phyloP scores from a whole-genome alignment of 1,140 invertebrate genomes.

The Oscheius sp. region DNA sequence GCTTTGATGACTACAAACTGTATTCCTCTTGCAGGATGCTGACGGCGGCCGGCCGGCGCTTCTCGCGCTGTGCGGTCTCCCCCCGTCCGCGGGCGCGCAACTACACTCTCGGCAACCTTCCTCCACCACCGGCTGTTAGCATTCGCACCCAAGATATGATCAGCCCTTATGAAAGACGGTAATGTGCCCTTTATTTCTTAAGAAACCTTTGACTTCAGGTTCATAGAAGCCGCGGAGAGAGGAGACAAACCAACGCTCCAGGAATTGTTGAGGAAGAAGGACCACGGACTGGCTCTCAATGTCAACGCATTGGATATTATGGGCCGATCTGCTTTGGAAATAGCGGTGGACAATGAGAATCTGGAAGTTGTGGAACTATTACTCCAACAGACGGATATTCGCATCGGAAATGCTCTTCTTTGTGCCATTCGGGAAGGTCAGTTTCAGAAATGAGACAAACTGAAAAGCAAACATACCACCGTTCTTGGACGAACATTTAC shows the following conservation, averaged over 20 bases:
- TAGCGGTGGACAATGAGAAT: constrained; percentile 65
- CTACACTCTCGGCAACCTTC: constrained; percentile 34
- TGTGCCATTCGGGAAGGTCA: constrained; percentile 64
- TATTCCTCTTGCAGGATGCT: constrained; percentile 34
- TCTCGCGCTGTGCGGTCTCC: constrained; percentile 26
- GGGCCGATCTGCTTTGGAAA: constrained; percentile 67
- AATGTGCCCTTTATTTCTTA: neutral
- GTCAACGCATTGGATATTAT: constrained; percentile 68
- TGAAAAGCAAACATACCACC: no score
- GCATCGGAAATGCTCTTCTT: constrained; percentile 64
- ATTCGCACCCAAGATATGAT: constrained; percentile 45
- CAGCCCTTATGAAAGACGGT: constrained; percentile 61
- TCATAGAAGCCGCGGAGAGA: constrained; percentile 67
- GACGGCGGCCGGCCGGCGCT: constrained; percentile 17
- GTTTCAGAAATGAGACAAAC: no score
- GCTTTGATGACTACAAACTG: no score
- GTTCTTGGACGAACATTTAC: no score
- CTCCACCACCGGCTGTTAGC: constrained; percentile 40
- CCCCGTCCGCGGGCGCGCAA: constrained; percentile 36
- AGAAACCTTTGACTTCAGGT: constrained; percentile 51
- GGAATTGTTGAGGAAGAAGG: constrained; percentile 62
- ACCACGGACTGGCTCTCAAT: constrained; percentile 62
- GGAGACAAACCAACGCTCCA: constrained; percentile 67
- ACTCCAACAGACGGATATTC: constrained; percentile 63
- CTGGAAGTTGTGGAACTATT: constrained; percentile 63